Percentiles rank a stretch among this genome's conserved stretches.
phyloP scores from a whole-genome alignment of 2,797 vertebrate species.

The Phrynocephalus guinanensis region DNA sequence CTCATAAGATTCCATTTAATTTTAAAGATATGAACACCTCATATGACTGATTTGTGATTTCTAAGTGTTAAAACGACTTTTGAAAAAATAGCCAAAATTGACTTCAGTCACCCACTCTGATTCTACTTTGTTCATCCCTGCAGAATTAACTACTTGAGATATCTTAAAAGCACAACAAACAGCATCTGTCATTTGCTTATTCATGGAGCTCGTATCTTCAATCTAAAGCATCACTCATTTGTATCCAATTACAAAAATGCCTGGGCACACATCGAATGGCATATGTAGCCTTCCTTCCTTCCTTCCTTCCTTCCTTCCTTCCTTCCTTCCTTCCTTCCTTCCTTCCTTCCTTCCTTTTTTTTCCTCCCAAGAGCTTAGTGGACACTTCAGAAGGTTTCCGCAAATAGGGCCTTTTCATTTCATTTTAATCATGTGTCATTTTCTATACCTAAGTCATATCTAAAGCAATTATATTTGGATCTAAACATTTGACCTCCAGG shows the following conservation, averaged over 20 bases:
- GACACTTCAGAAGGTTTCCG: constrained; percentile 32
- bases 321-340: too few relatives aligned
- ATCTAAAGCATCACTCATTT: constrained; percentile 40
- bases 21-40: not conserved
- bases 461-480: constrained; percentile 51
- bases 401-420: constrained; percentile 38
- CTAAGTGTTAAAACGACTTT: not conserved
- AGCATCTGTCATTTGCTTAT: constrained; percentile 21
- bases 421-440: constrained; percentile 42
- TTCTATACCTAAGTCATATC: constrained; percentile 48
- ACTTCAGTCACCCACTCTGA: constrained; percentile 10
- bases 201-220: constrained; percentile 12
- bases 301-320: not conserved
- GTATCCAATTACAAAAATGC: constrained; percentile 39
- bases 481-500: constrained; percentile 20
- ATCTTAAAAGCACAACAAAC: constrained; percentile 34
- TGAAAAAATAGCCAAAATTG: constrained; percentile 28
- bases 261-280: constrained; percentile 34
- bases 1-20: constrained; percentile 4
- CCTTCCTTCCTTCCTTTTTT: not conserved
- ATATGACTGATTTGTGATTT: constrained; percentile 10
- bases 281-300: constrained; percentile 38
- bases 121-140: constrained; percentile 31
- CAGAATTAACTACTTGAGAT: constrained; percentile 38
- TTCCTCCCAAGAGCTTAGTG: constrained; percentile 20